Evolutionary conservation across 2,113 vertebrate species (phyloP), one percentile per base, ranked within the genome.

Genomic region (Thinocorus orbignyianus): DNA sequence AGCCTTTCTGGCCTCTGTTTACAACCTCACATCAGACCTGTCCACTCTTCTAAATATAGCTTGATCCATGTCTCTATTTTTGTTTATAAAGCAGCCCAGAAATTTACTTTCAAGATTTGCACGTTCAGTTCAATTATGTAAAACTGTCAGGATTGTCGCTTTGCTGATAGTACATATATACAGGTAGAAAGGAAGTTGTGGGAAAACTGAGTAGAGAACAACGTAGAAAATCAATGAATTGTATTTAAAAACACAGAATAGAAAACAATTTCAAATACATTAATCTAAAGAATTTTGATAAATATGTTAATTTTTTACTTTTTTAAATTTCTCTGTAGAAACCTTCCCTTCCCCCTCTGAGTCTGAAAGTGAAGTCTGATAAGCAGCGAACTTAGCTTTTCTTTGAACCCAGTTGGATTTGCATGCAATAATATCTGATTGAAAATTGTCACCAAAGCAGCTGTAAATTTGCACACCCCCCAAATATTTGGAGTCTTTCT

Each of bases 1-100:
- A 93, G 49, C 61, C 66, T 94, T 85, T 86, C 41, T 74, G 66
- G 24, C 91, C 80, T 92, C 37, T 96, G 62, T 95, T 95, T 94
- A 88, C 58, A 95, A 92, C 42, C 26, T 95, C 12, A 11, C 87
- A 90, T 81, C 74, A 92, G 79, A 84, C 81, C 66, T 94, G 82
- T 94, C 89, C 62, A 42, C 76, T 96, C 92, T 86, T 88, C 91
- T 85, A 90, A 93, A 95, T 82, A 93, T 20, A 86, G 6, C 25
- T 22, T 77, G 31, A 88, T 70, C 46, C 23, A 74, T 60, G n/a
- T 24, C 46, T 95, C 46, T 96, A 83, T 96, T 95, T 97, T 82
- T 82, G 61, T 89, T 80, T 83, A 62, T 0, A 2, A 78, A 82
- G 57, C 8, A 91, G 49, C 51, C 28, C 62, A 96, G 30, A 95